Conservation (phyloP, 2,113 vertebrate species). For the Paramormyrops kingsleyae region DNA sequence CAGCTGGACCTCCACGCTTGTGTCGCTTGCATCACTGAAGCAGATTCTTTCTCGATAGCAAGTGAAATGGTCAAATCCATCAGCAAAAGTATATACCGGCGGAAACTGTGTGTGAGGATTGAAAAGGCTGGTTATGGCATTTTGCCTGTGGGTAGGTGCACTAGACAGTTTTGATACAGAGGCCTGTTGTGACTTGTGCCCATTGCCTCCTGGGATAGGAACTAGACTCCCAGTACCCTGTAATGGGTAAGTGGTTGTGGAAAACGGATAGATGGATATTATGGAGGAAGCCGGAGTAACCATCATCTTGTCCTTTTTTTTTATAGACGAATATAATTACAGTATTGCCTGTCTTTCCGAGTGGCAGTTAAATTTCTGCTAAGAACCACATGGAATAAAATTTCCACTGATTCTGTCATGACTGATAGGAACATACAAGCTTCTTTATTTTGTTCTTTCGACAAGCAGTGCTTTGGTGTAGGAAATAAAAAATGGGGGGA, state of each 20-base stretch:
- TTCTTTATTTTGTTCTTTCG: not conserved
- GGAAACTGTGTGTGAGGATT: not conserved
- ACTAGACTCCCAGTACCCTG: not conserved
- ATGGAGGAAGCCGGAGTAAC: not conserved
- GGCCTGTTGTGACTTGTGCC: not conserved
- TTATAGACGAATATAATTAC: not conserved
- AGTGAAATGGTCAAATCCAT: not conserved
- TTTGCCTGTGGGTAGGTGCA: not conserved
- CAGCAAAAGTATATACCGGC: not conserved
- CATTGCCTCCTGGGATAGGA: not conserved
- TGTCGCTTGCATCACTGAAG: not conserved
- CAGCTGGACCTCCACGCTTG: not conserved
- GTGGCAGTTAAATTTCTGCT: not conserved
- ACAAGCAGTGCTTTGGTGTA: not conserved
- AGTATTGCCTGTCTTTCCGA: not conserved
- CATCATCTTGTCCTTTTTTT: not conserved
- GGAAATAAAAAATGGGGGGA: not conserved
- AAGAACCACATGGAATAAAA: not conserved
- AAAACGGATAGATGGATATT: not conserved
- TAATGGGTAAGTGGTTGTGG: not conserved
- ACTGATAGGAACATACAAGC: not conserved
- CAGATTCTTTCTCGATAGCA: not conserved
- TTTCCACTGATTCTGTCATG: not conserved
- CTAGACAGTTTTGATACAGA: not conserved
- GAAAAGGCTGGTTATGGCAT: not conserved